Evolutionary conservation across 2,888 invertebrate genomes (phyloP), one percentile per base, ranked within the genome.

Genomic region (Spicauda simplicius): DNA sequence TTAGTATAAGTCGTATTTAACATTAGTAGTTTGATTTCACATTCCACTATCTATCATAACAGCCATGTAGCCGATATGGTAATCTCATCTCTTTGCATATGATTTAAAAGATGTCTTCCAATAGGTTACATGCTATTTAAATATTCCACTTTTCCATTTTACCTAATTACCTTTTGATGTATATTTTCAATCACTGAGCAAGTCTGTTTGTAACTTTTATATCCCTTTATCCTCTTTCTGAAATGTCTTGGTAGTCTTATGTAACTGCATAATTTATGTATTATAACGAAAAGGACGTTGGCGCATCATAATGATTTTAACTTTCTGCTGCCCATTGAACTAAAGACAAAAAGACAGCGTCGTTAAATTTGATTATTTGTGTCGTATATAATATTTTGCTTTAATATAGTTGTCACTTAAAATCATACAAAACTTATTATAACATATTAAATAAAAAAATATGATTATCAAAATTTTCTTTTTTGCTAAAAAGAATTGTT

Each of bases 51-150:
- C 73, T 76, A 74, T 68, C 70, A 69, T 30, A 53, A 48, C 33
- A 54, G 14, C 48, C 52, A 52, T 55, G 12, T 54, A 25, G 20
- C 33, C 18, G 2, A 41, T 19, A 18, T 48, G 54, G 72, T 74
- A 71, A 59, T 71, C 54, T 64, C 72, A 75, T 69, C 68, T 71
- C 19, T 70, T 75, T 69, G 79, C 75, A 76, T 80, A 80, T 75
- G 79, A 84, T 85, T 88, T 80, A 83, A 84, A 85, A 80, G 74
- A 75, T 80, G 92, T 92, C 92, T 92, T 92, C 92, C 92, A 92
- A 86, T 91, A 91, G 90, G 83, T 87, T 89, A 88, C 84, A 80
- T 82, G 14, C 84, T 64, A 71, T 78, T 81, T 79, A 54, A 48
- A 48, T 61, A 19, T 52, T 33, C 12, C 11, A 33, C 50, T 0